These are phyloP conservation scores for Drosophila siamana DNA, from an alignment of 2,888 invertebrate genomes.

Conservation along the genomic window DNA sequence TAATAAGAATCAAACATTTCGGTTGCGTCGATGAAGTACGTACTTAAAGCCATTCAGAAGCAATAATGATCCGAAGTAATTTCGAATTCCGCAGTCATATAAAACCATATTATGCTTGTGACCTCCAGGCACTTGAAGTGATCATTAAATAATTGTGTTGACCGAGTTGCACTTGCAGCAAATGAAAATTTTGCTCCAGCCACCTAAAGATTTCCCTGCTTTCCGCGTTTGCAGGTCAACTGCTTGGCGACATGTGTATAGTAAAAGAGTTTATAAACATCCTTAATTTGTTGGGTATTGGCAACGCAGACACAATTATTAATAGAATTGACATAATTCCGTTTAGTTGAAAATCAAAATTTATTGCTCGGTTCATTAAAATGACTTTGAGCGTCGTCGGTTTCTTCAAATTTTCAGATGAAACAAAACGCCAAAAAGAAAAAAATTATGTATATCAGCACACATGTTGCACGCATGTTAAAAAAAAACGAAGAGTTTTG, in stretches of 20 bases:
- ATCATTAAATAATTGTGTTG: conserved; percentile 26
- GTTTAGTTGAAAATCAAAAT: conserved; percentile 56
- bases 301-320: conserved; percentile 46
- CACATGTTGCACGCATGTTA: conserved; percentile 77
- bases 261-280: conserved; percentile 61
- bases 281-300: conserved; percentile 56
- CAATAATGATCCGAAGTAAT: conserved; percentile 1
- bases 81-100: conserved; percentile 6
- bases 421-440: conserved; percentile 36
- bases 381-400: conserved; percentile 61
- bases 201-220: background rate
- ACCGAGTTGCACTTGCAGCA: conserved; percentile 6
- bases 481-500: conserved; percentile 7
- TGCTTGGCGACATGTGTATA: conserved; percentile 35
- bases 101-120: conserved; percentile 30
- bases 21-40: background rate
- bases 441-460: conserved; percentile 43
- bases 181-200: background rate
- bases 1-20: background rate
- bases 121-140: conserved; percentile 40
- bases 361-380: conserved; percentile 65
- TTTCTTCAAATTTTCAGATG: conserved; percentile 42
- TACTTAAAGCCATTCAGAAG: conserved; percentile 8
- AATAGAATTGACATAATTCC: conserved; percentile 79
- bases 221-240: background rate